These are phyloP conservation scores for Onchidella celtica DNA, from an alignment of 2,888 invertebrate genomes.

Conservation along the genomic window DNA sequence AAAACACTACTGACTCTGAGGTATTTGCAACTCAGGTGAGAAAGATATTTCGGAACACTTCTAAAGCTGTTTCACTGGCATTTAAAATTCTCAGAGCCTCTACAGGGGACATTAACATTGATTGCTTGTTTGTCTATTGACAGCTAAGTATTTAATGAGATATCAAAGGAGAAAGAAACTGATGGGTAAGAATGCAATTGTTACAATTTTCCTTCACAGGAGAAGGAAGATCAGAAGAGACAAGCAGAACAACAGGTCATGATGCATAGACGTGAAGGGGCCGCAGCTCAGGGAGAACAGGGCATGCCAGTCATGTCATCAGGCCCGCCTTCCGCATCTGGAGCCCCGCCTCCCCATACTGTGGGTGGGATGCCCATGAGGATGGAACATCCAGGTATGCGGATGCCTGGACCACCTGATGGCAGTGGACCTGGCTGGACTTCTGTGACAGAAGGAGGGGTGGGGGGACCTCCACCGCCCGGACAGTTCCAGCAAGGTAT, in stretches of 20 bases:
- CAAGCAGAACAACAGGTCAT: slow-evolving; percentile 75
- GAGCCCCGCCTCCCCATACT: background rate
- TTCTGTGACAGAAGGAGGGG: background rate
- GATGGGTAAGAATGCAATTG: too few species aligned
- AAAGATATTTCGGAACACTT: too few species aligned
- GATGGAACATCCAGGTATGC: slow-evolving; percentile 54
- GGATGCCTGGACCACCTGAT: slow-evolving; percentile 40
- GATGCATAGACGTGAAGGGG: slow-evolving; percentile 60
- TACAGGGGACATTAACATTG: too few species aligned
- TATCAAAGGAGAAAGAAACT: too few species aligned
- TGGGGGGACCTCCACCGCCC: slow-evolving; percentile 37
- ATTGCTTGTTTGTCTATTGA: too few species aligned
- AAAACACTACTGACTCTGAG: too few species aligned
- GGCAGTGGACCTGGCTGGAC: slow-evolving; percentile 27
- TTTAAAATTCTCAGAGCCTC: too few species aligned
- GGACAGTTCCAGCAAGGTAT: slow-evolving; percentile 49
- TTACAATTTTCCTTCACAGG: slow-evolving; percentile 81
- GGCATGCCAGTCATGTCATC: slow-evolving; percentile 59
- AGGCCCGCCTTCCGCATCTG: slow-evolving; percentile 48
- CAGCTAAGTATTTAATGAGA: too few species aligned
- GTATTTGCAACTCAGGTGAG: too few species aligned
- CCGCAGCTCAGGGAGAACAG: slow-evolving; percentile 48
- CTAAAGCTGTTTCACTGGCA: too few species aligned
- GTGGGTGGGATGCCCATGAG: slow-evolving; percentile 42
- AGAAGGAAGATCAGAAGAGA: slow-evolving; percentile 90